Base-by-base conservation (phyloP, 2,797 vertebrate species). In the Nyctalus aviator region DNA sequence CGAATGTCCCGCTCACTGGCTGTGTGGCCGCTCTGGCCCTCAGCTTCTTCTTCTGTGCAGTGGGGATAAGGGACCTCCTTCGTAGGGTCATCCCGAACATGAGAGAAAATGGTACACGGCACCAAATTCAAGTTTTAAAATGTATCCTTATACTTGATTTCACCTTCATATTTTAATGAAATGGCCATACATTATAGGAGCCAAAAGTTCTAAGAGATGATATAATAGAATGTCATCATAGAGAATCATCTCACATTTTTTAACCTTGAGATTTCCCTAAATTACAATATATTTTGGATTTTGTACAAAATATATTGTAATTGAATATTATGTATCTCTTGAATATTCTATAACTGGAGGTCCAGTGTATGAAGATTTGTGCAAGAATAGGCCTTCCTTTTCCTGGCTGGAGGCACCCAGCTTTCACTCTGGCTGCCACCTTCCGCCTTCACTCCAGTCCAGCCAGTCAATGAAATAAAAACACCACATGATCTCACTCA, bases 141-240 rank as follows among this genome's bases (percentile, higher is more conserved):
- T 1, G 6, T 48, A 3, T 25, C 1, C 4, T 41, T 12, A 5
- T 5, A 21, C n/a, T 69, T 7, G 55, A 30, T 4, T 30, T 20
- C 3, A 35, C 41, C 57, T 88, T 18, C 23, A 1, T 14, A 4
- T 11, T 27, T 44, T 20, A 12, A 13, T 32, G 30, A 68, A 35
- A n/a, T 2, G 0, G 17, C 48, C 14, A 3, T 25, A 1, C 21
- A 5, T 25, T 7, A 4, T 0, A n/a, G 50, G 0, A 71, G 62
- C 48, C 8, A 6, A 46, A 32, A 6, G 32, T 32, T 85, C 41
- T 48, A 25, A 93, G 32, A 66, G 32, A 37, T 3, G 21, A 18
- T 17, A 10, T 6, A 41, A 7, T 3, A 7, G 35, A 18, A 6
- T 12, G 20, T 53, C 21, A 9, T 6, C 12, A 27, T 2, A 13